These are phyloP conservation scores for Hypanus sabinus DNA, from an alignment of 2,113 vertebrate genomes.

Conservation along the genomic window DNA sequence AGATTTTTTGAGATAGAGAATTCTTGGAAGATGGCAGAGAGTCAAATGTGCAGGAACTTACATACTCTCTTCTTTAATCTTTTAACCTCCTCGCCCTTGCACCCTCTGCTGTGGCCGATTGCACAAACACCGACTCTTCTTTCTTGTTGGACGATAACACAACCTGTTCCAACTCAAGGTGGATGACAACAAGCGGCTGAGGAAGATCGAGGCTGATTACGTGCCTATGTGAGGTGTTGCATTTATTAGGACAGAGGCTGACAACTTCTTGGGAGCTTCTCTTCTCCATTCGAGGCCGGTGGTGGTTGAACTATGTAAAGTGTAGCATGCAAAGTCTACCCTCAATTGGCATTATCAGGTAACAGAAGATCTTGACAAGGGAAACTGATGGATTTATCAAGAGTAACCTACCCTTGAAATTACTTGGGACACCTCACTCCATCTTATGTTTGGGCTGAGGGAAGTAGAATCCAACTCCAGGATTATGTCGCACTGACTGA, in stretches of 20 bases:
- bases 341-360: background rate
- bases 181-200: conserved; percentile 32
- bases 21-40: background rate
- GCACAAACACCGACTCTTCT: background rate
- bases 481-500: no score
- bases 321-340: background rate
- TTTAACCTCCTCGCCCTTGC: background rate
- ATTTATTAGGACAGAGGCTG: background rate
- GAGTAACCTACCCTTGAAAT: no score
- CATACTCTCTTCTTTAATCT: background rate
- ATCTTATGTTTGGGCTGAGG: no score
- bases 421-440: background rate
- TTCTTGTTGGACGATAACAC: background rate
- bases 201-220: conserved; percentile 26
- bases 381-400: background rate
- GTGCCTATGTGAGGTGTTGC: background rate
- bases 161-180: background rate
- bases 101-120: background rate
- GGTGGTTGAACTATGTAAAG: background rate
- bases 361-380: background rate
- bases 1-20: background rate
- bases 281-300: background rate
- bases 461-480: no score
- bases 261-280: background rate
- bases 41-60: background rate